Base-by-base conservation (phyloP, 2,113 vertebrate genomes). In the Brevimyrus niger region DNA sequence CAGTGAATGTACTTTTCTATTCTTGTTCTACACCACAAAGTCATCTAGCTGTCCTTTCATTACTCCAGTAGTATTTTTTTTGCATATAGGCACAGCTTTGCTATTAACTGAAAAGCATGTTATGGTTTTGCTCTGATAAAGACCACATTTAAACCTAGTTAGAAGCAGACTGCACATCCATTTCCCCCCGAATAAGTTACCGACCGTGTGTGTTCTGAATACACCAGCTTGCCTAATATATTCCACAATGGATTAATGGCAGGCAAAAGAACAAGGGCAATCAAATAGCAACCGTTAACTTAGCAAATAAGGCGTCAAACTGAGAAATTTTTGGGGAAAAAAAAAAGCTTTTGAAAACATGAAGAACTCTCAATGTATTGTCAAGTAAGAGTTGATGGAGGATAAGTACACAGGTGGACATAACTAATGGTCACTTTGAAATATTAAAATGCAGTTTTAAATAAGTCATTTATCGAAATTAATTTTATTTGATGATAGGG, bases 161-260 rank as follows among this genome's bases (percentile, higher is more conserved):
- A 51, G 61, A 4, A 87, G 50, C 85, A 38, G 61, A 61, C 87
- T 46, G 55, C 17, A 53, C 15, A 95, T 91, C 83, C 89, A 92
- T 93, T 93, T 92, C 92, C 82, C 38, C 38, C 10, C 10, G 94
- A 94, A 94, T 94, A 94, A 82, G 93, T 92, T 94, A 96, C 94
- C 94, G 95, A 95, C 93, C 95, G 94, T 94, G 92, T 94, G 42
- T 58, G 94, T 50, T 76, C 35, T 42, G 35, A 80, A 42, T 80
- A 86, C 27, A 53, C 87, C 92, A 93, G 96, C 89, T 90, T 91
- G 93, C 90, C 91, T 90, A 92, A 89, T 89, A 91, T 90, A 94
- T 27, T 15, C 90, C 58, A 91, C 90, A 91, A 85, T 87, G 89
- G 93, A 76, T 87, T 90, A 91, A 90, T 91, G 90, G 93, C 95